Evolutionary conservation across 2,113 vertebrate species (phyloP).

Genomic region (Phoxinus phoxinus): DNA sequence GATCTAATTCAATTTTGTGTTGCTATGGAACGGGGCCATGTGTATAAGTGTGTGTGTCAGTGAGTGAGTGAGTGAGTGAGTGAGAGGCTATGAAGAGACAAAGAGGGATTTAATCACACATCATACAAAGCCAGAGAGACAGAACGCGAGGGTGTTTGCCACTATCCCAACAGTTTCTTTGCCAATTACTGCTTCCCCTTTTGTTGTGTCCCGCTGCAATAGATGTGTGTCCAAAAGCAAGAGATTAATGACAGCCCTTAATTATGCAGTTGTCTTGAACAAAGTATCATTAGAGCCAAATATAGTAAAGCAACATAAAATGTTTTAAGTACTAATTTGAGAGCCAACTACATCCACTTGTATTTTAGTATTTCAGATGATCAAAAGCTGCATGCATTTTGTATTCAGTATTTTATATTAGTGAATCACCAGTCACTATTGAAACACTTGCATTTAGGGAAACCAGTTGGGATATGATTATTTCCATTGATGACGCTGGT

Average conservation of each 20-base stretch:
- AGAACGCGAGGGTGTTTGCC: conserved; percentile 28
- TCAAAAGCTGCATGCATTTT: not conserved
- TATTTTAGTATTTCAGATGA: not conserved
- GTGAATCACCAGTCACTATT: not conserved
- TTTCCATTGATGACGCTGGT: not conserved
- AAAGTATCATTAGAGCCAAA: conserved; percentile 18
- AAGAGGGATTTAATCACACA: conserved; percentile 50
- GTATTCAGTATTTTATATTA: not conserved
- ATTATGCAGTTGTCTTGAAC: not conserved
- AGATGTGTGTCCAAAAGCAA: not conserved
- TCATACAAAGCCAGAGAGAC: conserved; percentile 44
- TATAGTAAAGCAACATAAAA: not conserved
- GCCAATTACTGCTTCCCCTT: conserved; percentile 25
- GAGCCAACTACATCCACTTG: not conserved
- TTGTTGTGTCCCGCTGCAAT: conserved; percentile 8
- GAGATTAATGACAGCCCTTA: conserved; percentile 24
- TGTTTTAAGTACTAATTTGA: not conserved
- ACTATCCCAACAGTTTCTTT: conserved; percentile 19
- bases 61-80: conserved; percentile 32
- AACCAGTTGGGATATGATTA: not conserved
- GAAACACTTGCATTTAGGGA: not conserved
- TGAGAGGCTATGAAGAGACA: conserved; percentile 35
- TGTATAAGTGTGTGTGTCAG: conserved; percentile 38
- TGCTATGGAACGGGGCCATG: conserved; percentile 33
- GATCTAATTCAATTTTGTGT: conserved; percentile 55